phyloP scores from a whole-genome alignment of 2,888 invertebrate genomes.

The Leptinotarsa peninsularis region DNA sequence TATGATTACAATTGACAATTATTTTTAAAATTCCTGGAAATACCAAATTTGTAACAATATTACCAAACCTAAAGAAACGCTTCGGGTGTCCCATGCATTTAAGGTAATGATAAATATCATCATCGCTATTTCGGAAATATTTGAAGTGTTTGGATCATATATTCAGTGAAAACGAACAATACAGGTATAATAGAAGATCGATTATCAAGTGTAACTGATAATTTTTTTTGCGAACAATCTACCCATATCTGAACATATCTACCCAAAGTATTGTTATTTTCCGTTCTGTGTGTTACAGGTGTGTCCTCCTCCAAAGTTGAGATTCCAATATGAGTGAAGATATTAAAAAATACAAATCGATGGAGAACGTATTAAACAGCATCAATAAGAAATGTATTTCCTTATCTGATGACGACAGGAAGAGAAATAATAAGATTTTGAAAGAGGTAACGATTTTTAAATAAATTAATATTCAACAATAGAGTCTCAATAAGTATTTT shows the following conservation, averaged over 20 bases:
- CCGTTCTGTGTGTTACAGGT: not conserved
- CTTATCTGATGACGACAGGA: conserved; percentile 48
- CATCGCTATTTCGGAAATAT: too few species aligned
- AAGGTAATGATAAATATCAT: too few species aligned
- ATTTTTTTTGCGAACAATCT: not conserved
- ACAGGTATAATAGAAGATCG: too few species aligned
- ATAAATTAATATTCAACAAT: too few species aligned
- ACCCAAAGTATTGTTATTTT: not conserved
- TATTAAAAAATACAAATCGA: conserved; percentile 52
- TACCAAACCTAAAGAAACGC: too few species aligned
- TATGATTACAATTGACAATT: too few species aligned
- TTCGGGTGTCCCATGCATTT: too few species aligned
- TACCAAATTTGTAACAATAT: too few species aligned
- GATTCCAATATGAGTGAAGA: conserved; percentile 33
- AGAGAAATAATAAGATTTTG: conserved; percentile 61
- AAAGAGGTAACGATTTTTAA: conserved; percentile 60
- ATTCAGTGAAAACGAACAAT: too few species aligned
- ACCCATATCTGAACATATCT: not conserved
- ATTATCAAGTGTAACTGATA: not conserved
- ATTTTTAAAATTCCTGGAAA: too few species aligned
- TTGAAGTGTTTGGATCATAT: too few species aligned
- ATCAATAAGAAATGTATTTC: conserved; percentile 55
- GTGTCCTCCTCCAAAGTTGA: not conserved
- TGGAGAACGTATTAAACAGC: conserved; percentile 55
- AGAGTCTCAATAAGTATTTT: too few species aligned